phyloP scores from a whole-genome alignment of 92 coral and sea anemone species.

The Montipora capitata region DNA sequence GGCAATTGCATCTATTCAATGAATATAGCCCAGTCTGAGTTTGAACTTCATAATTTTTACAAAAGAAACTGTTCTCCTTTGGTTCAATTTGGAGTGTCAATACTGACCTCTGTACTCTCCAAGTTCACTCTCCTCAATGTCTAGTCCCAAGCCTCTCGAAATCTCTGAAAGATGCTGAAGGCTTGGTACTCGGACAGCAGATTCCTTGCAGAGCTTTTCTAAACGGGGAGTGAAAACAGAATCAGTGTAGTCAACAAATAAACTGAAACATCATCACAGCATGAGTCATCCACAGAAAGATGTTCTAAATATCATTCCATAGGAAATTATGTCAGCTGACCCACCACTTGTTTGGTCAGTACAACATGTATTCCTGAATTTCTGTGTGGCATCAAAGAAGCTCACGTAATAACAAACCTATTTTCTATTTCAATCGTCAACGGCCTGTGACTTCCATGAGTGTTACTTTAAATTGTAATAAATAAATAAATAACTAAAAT shows the following conservation, averaged over 20 bases:
- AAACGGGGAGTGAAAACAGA: background rate
- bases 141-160: conserved; percentile 72
- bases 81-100: background rate
- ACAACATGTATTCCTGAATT: too few species aligned
- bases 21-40: background rate
- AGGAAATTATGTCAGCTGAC: too few species aligned
- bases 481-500: too few species aligned
- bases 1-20: conserved; percentile 43
- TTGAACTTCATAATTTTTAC: too few species aligned
- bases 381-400: too few species aligned
- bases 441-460: too few species aligned
- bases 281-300: too few species aligned
- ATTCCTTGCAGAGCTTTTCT: conserved; percentile 77
- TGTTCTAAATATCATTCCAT: too few species aligned
- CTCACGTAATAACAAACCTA: too few species aligned
- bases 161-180: conserved; percentile 71
- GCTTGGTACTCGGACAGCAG: conserved; percentile 86
- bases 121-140: conserved; percentile 74
- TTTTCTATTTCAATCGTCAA: too few species aligned
- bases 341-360: too few species aligned
- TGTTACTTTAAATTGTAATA: too few species aligned
- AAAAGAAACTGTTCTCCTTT: background rate
- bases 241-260: background rate
- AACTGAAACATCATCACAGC: background rate
- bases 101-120: conserved; percentile 63